Percentiles rank a stretch among this genome's conserved stretches.
phyloP scores from a whole-genome alignment of 2,797 vertebrate genomes.

The Enteromius treurensis region DNA sequence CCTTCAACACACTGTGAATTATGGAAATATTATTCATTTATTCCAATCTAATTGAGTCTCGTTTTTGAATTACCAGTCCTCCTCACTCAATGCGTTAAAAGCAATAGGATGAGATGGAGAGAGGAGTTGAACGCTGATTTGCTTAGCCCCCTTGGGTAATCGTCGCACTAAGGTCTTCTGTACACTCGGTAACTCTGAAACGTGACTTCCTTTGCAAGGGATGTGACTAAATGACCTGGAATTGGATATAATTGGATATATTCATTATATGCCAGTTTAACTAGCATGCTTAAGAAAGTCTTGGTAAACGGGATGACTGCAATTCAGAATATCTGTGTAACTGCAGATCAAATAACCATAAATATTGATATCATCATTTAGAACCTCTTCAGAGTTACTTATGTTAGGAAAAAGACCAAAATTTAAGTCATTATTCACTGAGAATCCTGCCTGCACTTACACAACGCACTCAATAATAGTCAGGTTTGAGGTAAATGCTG shows the following conservation, averaged over 20 bases:
- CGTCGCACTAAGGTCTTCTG: not conserved
- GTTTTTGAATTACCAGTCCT: slow-evolving; percentile 40
- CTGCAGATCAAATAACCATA: not conserved
- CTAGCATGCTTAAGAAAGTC: not conserved
- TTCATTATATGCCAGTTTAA: not conserved
- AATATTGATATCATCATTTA: not conserved
- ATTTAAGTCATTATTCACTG: not conserved
- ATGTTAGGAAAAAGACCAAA: not conserved
- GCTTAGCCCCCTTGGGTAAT: slow-evolving; percentile 26
- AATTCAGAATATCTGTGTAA: not conserved
- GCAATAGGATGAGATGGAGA: slow-evolving; percentile 28
- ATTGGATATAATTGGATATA: not conserved
- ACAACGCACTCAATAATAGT: not conserved
- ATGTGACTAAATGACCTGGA: slow-evolving; percentile 4
- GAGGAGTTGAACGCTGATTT: slow-evolving; percentile 2
- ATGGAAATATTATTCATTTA: slow-evolving; percentile 54
- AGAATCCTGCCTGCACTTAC: not conserved
- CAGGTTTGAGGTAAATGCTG: not conserved
- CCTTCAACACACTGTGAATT: slow-evolving; percentile 30
- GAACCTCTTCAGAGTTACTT: not conserved
- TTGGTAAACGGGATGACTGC: not conserved
- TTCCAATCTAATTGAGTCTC: slow-evolving; percentile 48
- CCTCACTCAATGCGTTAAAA: slow-evolving; percentile 30
- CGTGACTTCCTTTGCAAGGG: slow-evolving; percentile 10
- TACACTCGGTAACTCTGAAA: not conserved